Conservation (phyloP, 2,113 vertebrate species). For the Boleophthalmus pectinirostris region DNA sequence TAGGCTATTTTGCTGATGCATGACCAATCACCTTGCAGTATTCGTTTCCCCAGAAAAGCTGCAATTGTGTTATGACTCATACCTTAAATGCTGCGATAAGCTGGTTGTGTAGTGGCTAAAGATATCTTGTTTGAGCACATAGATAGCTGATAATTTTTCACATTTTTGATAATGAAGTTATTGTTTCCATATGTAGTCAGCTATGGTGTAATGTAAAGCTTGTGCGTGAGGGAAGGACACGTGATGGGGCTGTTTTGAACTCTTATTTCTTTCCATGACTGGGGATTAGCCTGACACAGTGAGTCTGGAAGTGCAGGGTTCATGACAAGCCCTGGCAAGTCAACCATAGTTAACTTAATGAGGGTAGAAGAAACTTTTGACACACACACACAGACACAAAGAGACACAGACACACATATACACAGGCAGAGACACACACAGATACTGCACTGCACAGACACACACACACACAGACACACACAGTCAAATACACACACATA, state of each 20-base stretch:
- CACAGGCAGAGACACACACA: slow-evolving; percentile 19
- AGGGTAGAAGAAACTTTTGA: slow-evolving; percentile 46
- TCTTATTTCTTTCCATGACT: slow-evolving; percentile 38
- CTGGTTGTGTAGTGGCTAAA: slow-evolving; percentile 8
- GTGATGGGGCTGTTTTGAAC: slow-evolving; percentile 48
- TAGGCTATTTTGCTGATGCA: slow-evolving; percentile 26
- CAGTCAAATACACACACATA: slow-evolving; percentile 12
- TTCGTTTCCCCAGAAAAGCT: slow-evolving; percentile 9
- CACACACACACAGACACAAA: slow-evolving; percentile 16
- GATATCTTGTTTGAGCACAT: slow-evolving; percentile 10
- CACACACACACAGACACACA: slow-evolving; percentile 14
- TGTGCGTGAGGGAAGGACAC: slow-evolving; percentile 8
- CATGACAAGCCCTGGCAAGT: slow-evolving; percentile 63
- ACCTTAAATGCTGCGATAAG: slow-evolving; percentile 24
- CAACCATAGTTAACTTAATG: slow-evolving; percentile 58
- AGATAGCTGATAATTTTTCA: not conserved
- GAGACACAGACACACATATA: slow-evolving; percentile 15
- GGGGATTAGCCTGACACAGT: slow-evolving; percentile 36
- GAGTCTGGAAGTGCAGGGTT: slow-evolving; percentile 38
- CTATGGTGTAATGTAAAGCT: slow-evolving; percentile 6
- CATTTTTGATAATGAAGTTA: slow-evolving; percentile 9
- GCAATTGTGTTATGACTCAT: slow-evolving; percentile 35
- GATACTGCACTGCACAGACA: slow-evolving; percentile 14
- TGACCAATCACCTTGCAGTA: not conserved
- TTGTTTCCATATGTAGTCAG: slow-evolving; percentile 17